Percentiles rank a stretch among this genome's conserved stretches.
These are phyloP conservation scores for Pterocles burchelli DNA, from an alignment of 2,113 vertebrate genomes.

Conservation along the genomic window DNA sequence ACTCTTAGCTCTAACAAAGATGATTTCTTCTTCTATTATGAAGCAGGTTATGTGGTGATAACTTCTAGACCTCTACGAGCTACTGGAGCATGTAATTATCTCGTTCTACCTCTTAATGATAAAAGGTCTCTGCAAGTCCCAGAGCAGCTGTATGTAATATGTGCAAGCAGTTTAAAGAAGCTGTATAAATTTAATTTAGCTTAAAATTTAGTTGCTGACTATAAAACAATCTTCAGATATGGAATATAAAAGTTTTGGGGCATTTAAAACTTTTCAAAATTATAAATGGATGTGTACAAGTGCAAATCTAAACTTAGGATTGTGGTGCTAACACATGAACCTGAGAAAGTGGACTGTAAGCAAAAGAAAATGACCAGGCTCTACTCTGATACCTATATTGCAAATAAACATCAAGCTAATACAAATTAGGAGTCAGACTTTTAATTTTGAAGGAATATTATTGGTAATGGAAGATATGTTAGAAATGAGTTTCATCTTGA, in stretches of 20 bases:
- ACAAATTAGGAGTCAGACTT: neutral
- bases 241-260: neutral
- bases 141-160: neutral
- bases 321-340: neutral
- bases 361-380: neutral
- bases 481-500: conserved; percentile 27
- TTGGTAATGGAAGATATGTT: conserved; percentile 5
- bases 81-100: conserved; percentile 61
- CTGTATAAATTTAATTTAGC: conserved; percentile 32
- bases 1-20: neutral
- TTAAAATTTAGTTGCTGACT: conserved; percentile 8
- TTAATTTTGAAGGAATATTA: conserved; percentile 10
- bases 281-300: neutral
- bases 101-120: conserved; percentile 61
- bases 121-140: conserved; percentile 48
- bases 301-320: neutral
- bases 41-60: conserved; percentile 49
- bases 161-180: conserved; percentile 12
- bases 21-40: conserved; percentile 49
- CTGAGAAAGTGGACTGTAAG: neutral
- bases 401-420: neutral
- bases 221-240: neutral
- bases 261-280: neutral
- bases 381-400: neutral
- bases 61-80: conserved; percentile 48